These are phyloP conservation scores for Echinarachnius parma DNA, from an alignment of 53 echinoderm and acorn worm species.

Conservation along the genomic window DNA sequence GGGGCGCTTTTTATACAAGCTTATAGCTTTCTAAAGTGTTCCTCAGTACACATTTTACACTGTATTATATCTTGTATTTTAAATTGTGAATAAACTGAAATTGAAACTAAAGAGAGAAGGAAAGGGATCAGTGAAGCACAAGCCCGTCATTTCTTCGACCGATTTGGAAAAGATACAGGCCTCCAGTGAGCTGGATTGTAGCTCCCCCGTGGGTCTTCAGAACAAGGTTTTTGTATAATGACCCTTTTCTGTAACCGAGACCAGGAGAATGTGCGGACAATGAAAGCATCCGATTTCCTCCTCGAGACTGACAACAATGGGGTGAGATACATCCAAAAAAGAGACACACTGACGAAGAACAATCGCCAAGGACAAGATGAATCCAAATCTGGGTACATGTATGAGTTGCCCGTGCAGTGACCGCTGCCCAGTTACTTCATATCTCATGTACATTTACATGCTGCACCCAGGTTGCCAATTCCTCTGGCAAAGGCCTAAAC, in stretches of 20 bases:
- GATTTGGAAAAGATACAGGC: constrained; percentile 7
- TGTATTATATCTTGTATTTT: too few relatives aligned
- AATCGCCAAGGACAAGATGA: background rate
- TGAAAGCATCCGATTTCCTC: constrained; percentile 1
- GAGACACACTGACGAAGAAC: background rate
- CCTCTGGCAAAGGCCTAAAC: too few relatives aligned
- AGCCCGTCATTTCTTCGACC: background rate
- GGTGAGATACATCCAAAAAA: background rate
- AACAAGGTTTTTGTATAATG: constrained; percentile 12
- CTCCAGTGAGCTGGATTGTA: background rate
- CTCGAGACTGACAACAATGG: background rate
- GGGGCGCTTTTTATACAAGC: too few relatives aligned
- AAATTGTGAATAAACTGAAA: too few relatives aligned
- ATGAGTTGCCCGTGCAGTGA: background rate
- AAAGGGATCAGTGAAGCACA: background rate
- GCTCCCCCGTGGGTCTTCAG: background rate
- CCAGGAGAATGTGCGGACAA: background rate
- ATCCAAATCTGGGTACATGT: background rate
- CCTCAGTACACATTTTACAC: too few relatives aligned
- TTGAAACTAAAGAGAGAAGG: background rate
- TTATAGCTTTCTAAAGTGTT: too few relatives aligned
- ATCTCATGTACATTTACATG: background rate
- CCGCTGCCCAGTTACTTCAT: background rate
- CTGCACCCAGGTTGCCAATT: background rate
- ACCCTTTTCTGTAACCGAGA: background rate